Percentiles rank a stretch among this genome's conserved stretches.
phyloP scores from a whole-genome alignment of 2,113 vertebrate species.

The Odobenus rosmarus region DNA sequence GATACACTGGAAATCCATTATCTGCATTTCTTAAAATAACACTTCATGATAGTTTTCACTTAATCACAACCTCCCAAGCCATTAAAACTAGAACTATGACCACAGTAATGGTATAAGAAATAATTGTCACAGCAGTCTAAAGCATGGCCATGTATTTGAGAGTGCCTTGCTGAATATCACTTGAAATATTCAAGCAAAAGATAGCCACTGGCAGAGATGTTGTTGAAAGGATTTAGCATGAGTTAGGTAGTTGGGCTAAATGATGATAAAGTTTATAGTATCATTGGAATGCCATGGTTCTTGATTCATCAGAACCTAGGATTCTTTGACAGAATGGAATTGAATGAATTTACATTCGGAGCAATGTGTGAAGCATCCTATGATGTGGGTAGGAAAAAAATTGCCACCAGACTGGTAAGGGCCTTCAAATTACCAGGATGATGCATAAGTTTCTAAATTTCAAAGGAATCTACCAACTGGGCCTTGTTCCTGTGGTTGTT shows the following conservation, averaged over 20 bases:
- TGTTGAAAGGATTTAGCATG: not conserved
- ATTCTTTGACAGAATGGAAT: not conserved
- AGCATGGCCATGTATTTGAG: not conserved
- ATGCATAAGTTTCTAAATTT: not conserved
- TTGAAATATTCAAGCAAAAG: not conserved
- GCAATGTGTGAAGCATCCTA: not conserved
- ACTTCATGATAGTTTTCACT: not conserved
- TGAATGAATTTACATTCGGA: not conserved
- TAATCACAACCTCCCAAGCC: not conserved
- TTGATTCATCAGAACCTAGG: not conserved
- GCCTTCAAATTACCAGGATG: not conserved
- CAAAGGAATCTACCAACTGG: not conserved
- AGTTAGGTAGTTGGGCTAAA: not conserved
- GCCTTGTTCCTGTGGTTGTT: not conserved
- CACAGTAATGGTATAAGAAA: not conserved
- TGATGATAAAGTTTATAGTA: not conserved
- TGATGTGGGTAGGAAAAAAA: not conserved
- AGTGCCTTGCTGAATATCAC: not conserved
- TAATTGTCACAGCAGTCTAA: not conserved
- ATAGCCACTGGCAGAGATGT: not conserved
- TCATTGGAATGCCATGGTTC: not conserved
- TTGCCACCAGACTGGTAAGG: not conserved
- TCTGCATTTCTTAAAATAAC: not conserved
- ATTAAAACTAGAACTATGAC: not conserved
- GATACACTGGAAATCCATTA: not conserved